Conservation (phyloP, 2,797 vertebrate genomes). For the Cuniculus paca region DNA sequence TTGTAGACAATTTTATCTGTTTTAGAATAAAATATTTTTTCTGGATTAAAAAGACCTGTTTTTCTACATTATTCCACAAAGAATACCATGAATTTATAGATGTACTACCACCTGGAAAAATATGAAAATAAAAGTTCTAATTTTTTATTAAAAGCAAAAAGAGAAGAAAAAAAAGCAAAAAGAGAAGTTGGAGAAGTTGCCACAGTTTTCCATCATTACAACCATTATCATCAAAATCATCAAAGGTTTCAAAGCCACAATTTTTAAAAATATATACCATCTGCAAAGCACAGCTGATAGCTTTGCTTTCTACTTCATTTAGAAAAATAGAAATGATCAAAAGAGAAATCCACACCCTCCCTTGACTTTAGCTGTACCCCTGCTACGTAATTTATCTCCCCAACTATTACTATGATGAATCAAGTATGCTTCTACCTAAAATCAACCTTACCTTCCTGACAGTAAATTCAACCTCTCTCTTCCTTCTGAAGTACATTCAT, state of each 20-base stretch:
- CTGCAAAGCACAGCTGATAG: neutral
- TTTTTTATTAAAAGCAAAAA: neutral
- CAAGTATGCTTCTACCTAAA: neutral
- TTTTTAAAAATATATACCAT: neutral
- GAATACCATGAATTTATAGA: neutral
- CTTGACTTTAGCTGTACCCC: neutral
- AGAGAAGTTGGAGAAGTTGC: neutral
- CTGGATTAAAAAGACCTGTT: neutral
- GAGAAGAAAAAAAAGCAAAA: neutral
- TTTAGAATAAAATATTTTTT: constrained; percentile 20
- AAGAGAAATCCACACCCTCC: neutral
- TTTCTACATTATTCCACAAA: constrained; percentile 5
- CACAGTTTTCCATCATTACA: neutral
- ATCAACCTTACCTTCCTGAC: neutral
- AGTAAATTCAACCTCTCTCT: neutral
- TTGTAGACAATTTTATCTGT: neutral
- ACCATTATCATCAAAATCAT: neutral
- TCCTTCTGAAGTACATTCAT: neutral
- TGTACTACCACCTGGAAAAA: neutral
- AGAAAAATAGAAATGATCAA: neutral
- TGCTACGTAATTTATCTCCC: neutral
- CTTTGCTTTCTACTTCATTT: neutral
- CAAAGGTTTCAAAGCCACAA: neutral
- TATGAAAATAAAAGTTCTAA: neutral
- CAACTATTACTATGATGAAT: neutral